These are phyloP conservation scores for Drosophila peninsularis DNA, from an alignment of 2,888 invertebrate genomes.

Conservation along the genomic window DNA sequence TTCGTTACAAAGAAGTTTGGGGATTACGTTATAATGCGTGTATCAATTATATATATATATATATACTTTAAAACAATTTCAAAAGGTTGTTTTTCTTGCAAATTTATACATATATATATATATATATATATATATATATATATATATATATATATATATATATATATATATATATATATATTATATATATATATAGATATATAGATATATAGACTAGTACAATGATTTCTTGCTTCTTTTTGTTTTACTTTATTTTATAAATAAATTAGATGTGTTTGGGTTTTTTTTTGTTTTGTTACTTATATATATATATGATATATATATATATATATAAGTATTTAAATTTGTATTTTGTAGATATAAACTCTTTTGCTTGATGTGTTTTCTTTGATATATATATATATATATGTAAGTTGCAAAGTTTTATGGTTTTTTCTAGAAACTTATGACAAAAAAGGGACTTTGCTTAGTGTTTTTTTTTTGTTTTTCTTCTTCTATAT, in stretches of 20 bases:
- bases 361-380: constrained; percentile 66
- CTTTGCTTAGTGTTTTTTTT: constrained; percentile 10
- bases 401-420: constrained; percentile 10
- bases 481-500: constrained; percentile 28
- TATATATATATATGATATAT: constrained; percentile 33
- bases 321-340: constrained; percentile 48
- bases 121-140: constrained; percentile 32
- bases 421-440: constrained; percentile 10
- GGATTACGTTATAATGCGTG: constrained; percentile 37
- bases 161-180: constrained; percentile 23
- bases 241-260: constrained; percentile 70
- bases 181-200: constrained; percentile 10
- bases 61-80: constrained; percentile 11
- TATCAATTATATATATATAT: constrained; percentile 21
- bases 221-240: constrained; percentile 50
- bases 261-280: constrained; percentile 72
- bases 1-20: constrained; percentile 5
- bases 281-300: constrained; percentile 4
- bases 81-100: constrained; percentile 15
- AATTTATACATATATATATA: constrained; percentile 11
- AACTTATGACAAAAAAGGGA: constrained; percentile 35
- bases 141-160: constrained; percentile 3
- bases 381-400: constrained; percentile 61
- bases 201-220: constrained; percentile 63
- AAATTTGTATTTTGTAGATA: constrained; percentile 52